phyloP scores from a whole-genome alignment of 2,113 vertebrate genomes.

The Eptesicus fuscus region DNA sequence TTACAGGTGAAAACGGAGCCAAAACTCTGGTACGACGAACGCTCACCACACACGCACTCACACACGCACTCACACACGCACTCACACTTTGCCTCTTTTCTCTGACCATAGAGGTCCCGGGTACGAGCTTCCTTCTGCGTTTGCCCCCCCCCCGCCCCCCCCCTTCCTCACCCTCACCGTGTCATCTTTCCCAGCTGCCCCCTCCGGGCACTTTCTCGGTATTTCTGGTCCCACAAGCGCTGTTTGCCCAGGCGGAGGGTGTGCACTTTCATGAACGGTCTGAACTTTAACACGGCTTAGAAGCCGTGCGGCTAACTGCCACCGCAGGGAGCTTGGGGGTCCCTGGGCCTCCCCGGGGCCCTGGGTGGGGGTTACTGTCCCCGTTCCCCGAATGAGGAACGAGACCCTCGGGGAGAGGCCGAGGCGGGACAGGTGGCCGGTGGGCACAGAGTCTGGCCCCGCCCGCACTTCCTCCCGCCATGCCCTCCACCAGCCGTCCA shows the following conservation, averaged over 20 bases:
- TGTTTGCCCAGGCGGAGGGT: background rate
- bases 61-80: background rate
- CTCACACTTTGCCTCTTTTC: background rate
- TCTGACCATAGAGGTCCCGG: accelerated
- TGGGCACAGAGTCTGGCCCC: no score
- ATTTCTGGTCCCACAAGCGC: background rate
- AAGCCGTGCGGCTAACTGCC: background rate
- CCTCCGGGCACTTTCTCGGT: background rate
- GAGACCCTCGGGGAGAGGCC: background rate
- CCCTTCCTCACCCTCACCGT: accelerated
- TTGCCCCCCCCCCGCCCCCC: accelerated
- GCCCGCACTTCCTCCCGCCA: background rate
- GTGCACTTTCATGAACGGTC: background rate
- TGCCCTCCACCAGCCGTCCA: background rate
- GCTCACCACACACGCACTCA: background rate
- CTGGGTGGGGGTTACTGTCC: background rate
- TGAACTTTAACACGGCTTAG: background rate
- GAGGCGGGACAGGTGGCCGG: no score
- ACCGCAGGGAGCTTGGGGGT: background rate
- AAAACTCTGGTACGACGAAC: background rate
- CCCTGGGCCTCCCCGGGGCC: background rate
- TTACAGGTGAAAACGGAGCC: background rate
- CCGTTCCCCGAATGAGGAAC: background rate
- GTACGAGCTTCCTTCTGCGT: accelerated
- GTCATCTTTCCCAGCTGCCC: no score